phyloP scores from a whole-genome alignment of 1,140 invertebrate genomes.

The Drosophila leontia region DNA sequence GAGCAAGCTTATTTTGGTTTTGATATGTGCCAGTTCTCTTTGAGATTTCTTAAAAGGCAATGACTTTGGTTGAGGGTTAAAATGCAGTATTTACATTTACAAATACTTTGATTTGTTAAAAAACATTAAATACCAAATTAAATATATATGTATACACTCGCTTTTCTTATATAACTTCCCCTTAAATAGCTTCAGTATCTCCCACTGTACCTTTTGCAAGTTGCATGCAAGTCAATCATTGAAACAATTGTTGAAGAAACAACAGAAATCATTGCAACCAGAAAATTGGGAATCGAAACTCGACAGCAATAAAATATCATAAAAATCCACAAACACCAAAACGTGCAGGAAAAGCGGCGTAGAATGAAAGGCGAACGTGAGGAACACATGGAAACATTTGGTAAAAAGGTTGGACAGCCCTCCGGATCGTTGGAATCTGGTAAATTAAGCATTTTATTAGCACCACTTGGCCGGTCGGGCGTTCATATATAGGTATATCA shows the following conservation, averaged over 20 bases:
- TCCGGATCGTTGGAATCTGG: slow-evolving; percentile 31
- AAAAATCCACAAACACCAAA: slow-evolving; percentile 56
- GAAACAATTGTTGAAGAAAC: slow-evolving; percentile 26
- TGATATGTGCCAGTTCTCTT: background rate
- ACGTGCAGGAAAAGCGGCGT: slow-evolving; percentile 13
- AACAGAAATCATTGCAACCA: slow-evolving; percentile 6
- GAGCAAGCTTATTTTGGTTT: slow-evolving; percentile 5
- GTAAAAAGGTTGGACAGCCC: slow-evolving; percentile 35
- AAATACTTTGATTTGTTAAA: no score
- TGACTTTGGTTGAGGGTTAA: background rate
- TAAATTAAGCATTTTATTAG: slow-evolving; percentile 81
- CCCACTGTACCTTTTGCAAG: background rate
- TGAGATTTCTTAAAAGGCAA: background rate
- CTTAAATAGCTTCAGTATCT: background rate
- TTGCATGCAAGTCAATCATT: slow-evolving; percentile 35
- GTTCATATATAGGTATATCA: slow-evolving; percentile 17
- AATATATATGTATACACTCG: no score
- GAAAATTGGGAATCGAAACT: background rate
- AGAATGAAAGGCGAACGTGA: slow-evolving; percentile 11
- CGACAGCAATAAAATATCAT: slow-evolving; percentile 62
- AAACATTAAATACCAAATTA: background rate
- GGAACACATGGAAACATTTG: slow-evolving; percentile 17
- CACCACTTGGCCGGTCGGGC: slow-evolving; percentile 39
- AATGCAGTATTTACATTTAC: background rate
- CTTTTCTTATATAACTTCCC: background rate